Conservation (phyloP, 2,113 vertebrate genomes). For the Macrotis lagotis region DNA sequence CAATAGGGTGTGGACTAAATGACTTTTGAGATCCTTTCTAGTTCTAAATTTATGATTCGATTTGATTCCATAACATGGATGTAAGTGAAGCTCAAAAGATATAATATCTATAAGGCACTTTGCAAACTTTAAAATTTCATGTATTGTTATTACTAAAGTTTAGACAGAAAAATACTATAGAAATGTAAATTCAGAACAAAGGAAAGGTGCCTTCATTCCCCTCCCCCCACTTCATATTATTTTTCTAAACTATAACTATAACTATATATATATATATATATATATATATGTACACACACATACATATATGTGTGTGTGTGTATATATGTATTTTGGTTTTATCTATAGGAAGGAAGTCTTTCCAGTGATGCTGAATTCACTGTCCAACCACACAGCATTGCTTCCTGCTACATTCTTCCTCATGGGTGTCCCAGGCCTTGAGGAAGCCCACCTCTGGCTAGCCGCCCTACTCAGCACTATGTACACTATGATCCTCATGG, state of each 20-base stretch:
- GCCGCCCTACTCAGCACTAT: constrained; percentile 52
- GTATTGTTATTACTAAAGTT: neutral
- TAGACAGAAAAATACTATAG: neutral
- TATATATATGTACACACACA: neutral
- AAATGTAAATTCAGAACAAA: neutral
- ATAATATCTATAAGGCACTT: neutral
- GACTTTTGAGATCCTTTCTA: neutral
- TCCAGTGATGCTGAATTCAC: constrained; percentile 11
- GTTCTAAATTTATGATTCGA: neutral
- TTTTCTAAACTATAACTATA: neutral
- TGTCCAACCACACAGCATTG: constrained; percentile 47
- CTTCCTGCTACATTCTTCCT: constrained; percentile 57
- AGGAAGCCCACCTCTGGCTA: constrained; percentile 63
- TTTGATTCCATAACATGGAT: neutral
- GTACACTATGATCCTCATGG: constrained; percentile 60
- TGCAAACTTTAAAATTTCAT: neutral
- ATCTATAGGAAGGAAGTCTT: constrained; percentile 42
- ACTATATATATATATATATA: neutral
- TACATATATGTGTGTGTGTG: neutral
- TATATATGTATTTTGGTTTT: too few species aligned
- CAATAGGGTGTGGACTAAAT: neutral
- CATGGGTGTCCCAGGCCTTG: constrained; percentile 69
- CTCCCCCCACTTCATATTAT: too few species aligned
- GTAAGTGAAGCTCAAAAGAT: too few species aligned
- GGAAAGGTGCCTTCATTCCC: neutral